Evolutionary conservation across 2,113 vertebrate genomes (phyloP).

Genomic region (Hylia prasina): DNA sequence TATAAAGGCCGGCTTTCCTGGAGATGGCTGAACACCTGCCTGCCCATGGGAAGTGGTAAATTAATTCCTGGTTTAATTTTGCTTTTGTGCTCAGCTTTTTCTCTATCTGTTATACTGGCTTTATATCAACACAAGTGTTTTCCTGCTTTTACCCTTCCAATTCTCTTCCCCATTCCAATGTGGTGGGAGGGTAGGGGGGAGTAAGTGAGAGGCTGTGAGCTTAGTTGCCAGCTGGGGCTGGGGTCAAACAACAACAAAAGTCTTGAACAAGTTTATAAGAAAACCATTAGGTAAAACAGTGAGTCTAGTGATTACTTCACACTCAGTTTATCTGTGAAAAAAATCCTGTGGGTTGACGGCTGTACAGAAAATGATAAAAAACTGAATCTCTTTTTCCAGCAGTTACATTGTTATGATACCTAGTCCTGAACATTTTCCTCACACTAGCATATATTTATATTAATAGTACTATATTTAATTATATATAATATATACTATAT

Average conservation of each 20-base stretch:
- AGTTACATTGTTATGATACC: neutral
- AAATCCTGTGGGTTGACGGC: neutral
- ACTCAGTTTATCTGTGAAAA: neutral
- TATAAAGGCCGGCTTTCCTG: neutral
- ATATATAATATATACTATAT: too few species aligned
- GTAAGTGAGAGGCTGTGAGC: fast-evolving
- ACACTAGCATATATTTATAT: neutral
- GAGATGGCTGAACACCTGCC: neutral
- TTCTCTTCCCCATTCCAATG: neutral
- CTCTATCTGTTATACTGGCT: neutral
- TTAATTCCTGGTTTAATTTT: neutral
- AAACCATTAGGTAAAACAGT: neutral
- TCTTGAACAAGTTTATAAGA: neutral
- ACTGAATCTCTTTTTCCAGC: neutral
- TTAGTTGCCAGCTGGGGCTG: neutral
- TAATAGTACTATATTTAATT: neutral
- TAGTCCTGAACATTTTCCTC: neutral
- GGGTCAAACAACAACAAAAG: neutral
- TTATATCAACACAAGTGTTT: neutral
- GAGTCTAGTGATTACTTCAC: neutral
- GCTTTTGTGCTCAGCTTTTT: neutral
- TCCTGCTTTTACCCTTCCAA: neutral
- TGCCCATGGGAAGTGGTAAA: neutral
- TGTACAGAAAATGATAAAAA: neutral
- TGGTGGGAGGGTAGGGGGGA: too few species aligned